Base-by-base conservation (phyloP, 2,888 invertebrate genomes). In the Steinernema carpocapsae region DNA sequence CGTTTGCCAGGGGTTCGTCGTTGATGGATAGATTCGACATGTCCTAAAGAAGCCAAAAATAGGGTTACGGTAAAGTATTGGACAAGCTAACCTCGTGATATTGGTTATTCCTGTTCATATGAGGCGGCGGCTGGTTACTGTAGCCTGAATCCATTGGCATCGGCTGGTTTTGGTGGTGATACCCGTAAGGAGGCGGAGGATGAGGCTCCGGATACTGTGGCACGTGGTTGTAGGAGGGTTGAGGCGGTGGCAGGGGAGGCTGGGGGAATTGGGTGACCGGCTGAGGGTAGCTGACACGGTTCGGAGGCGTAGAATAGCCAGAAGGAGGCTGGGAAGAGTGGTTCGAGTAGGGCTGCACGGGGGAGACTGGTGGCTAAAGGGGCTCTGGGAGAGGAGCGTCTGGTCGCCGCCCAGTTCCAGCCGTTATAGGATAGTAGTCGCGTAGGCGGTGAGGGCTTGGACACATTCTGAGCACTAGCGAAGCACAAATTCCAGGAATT, bases 11-110 rank as follows among this genome's bases (percentile, higher is more conserved):
- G 56, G 56, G 56, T 3, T 56, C 56, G 56, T 56, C 56, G 26
- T 56, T 10, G 14, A 56, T 56, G 24, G 56, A 56, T 22, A 56
- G 56, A 26, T 56, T 56, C 56, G 56, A 56, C 56, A 56, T 56
- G 26, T 56, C 56, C 56, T 56, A 26, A 19, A 56, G n/a, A 56
- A 26, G 56, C 12, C 12, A 19, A 51, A 6, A 12, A 6, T 51
- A 19, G 12, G 51, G 51, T 51, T 19, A 6, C 6, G 19, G 51
- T n/a, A n/a, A n/a, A n/a, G n/a, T n/a, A n/a, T n/a, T n/a, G 48
- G 10, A 19, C n/a, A 3, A 26, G 26, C 56, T 24, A 26, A 56
- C 56, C 17, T 56, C 56, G 22, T 56, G 56, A 26, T 56, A 56
- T 7, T 22, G 56, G 6, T 22, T 10, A 17, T 56, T 56, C 12